These are phyloP conservation scores for Cryptoblepharus egeriae DNA, from an alignment of 2,797 vertebrate species.

Conservation along the genomic window DNA sequence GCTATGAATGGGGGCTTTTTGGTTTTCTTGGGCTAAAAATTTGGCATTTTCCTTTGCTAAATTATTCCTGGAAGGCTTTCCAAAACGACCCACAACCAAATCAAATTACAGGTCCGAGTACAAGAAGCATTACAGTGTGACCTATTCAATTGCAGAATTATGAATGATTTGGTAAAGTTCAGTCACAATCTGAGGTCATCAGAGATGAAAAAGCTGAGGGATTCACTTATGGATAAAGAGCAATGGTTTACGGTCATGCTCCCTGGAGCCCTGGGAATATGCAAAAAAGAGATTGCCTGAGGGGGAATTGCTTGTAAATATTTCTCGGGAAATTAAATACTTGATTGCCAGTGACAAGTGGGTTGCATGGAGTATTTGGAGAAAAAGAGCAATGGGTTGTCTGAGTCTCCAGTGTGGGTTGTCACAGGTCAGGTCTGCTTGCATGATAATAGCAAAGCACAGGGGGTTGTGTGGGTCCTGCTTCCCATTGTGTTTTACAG, in stretches of 20 bases:
- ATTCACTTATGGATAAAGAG: not conserved
- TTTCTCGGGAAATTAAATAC: slow-evolving; percentile 53
- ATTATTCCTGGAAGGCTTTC: not conserved
- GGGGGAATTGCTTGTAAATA: slow-evolving; percentile 36
- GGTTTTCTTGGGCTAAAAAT: not conserved
- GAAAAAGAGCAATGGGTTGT: slow-evolving; percentile 85
- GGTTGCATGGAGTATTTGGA: slow-evolving; percentile 58
- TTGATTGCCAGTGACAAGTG: slow-evolving; percentile 54
- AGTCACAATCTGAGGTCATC: not conserved
- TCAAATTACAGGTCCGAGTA: not conserved
- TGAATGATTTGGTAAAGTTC: slow-evolving; percentile 1
- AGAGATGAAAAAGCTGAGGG: not conserved
- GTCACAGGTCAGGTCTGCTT: slow-evolving; percentile 84
- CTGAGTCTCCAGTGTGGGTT: slow-evolving; percentile 84
- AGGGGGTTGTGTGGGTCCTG: slow-evolving; percentile 67
- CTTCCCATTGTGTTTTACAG: slow-evolving; percentile 85
- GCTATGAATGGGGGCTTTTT: not conserved
- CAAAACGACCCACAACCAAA: not conserved
- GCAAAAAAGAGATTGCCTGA: not conserved
- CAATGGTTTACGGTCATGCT: not conserved
- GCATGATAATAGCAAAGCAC: slow-evolving; percentile 68
- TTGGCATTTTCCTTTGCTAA: not conserved
- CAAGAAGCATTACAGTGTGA: rapidly evolving
- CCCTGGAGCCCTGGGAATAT: not conserved
- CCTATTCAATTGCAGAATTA: not conserved